These are phyloP conservation scores for Eulemur rubriventer DNA, from an alignment of 2,797 vertebrate species.

Conservation along the genomic window DNA sequence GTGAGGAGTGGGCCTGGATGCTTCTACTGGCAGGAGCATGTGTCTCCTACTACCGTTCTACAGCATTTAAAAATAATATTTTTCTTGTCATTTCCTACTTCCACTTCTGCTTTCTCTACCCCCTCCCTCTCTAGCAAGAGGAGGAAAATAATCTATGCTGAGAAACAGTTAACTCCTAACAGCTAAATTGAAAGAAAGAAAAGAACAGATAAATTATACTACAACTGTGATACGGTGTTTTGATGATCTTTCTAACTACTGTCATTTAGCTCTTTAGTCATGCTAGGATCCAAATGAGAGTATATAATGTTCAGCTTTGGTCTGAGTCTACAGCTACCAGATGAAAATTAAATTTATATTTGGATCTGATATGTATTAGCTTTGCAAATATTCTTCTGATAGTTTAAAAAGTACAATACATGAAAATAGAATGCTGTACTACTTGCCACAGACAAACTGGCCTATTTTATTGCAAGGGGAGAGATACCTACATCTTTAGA, in stretches of 20 bases:
- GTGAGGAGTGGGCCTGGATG: background rate
- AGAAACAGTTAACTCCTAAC: background rate
- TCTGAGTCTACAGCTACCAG: background rate
- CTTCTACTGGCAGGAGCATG: background rate
- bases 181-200: slow-evolving; percentile 1
- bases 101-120: background rate
- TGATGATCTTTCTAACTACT: background rate
- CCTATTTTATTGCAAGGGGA: background rate
- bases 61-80: background rate
- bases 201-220: background rate
- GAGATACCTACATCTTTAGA: background rate
- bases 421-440: background rate
- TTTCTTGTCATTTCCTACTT: background rate
- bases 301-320: background rate
- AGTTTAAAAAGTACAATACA: background rate
- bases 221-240: background rate
- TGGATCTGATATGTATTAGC: background rate
- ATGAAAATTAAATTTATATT: slow-evolving; percentile 12
- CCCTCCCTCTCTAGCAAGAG: background rate
- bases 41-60: background rate
- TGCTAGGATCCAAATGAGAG: background rate
- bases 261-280: background rate
- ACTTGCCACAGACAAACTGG: background rate
- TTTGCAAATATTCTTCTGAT: slow-evolving; percentile 41
- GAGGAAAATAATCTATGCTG: background rate